Base-by-base conservation (phyloP, 2,888 invertebrate species). In the Pristionchus fissidentatus region DNA sequence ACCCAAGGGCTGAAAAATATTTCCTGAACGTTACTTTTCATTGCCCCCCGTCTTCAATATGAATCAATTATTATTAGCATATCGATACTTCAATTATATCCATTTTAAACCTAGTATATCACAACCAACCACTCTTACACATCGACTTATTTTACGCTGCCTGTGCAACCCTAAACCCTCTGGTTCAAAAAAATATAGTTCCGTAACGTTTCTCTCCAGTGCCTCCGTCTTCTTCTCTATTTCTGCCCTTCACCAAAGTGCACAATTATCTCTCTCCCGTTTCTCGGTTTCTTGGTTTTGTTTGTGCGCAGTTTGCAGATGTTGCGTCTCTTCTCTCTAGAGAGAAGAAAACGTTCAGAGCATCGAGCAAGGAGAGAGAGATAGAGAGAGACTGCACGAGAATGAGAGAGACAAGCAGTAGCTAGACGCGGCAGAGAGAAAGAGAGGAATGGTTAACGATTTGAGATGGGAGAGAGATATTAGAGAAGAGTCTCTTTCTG, bases 401-500 rank as follows among this genome's bases (percentile, higher is more conserved):
- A 60, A 60, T 13, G 32, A 60, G 60, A 60, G 60, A n/a, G 52
- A 60, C 5, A 32, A 32, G 60, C 5, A 60, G 60, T 32, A 60
- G 60, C 32, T 60, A n/a, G n/a, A n/a, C n/a, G n/a, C n/a, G 60
- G 29, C 60, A 60, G 13, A 29, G 60, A 52, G n/a, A 32, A 29
- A 60, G 29, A 60, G 60, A 60, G 60, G 29, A 60, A 60, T n/a
- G n/a, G n/a, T n/a, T n/a, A n/a, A n/a, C n/a, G n/a, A n/a, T n/a
- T n/a, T n/a, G n/a, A 60, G 60, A 60, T 60, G 32, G 60, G 60
- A 60, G 60, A 60, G 32, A 60, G 60, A 60, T 32, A 60, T n/a
- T n/a, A n/a, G n/a, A n/a, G n/a, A n/a, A n/a, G n/a, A n/a, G n/a
- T n/a, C n/a, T 15, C 13, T 60, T 60, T 60, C 60, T 32, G 60